Evolutionary conservation across 2,113 vertebrate species (phyloP), one percentile per base, ranked within the genome.

Genomic region (Astur gentilis): DNA sequence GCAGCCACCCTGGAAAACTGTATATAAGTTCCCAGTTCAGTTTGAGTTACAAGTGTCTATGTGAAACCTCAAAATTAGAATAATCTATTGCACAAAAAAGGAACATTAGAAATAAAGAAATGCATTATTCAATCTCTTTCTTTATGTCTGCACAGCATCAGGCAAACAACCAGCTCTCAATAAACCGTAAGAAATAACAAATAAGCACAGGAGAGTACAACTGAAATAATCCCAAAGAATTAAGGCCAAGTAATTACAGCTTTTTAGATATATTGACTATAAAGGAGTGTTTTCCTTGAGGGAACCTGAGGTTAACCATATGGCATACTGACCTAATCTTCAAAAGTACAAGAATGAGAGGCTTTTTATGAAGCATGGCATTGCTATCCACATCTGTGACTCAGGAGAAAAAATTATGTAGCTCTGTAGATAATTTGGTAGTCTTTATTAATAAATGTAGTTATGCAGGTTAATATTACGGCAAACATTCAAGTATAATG

Each of bases 281-380:
- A 84, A 90, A 93, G 58, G 67, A 95, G 40, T 78, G 55, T 86
- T 97, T 92, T 92, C 12, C 75, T 94, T 82, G 58, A 96, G 78
- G 92, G 62, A 95, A 91, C 62, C 88, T 96, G 94, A 89, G 89
- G 76, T 96, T 97, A 97, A 94, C 94, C 89, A 92, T 96, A 70
- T 73, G 87, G 91, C 85, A 94, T 44, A 85, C 54, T 95, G 97
- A 97, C 79, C 95, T 94, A 93, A 95, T 91, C 93, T 96, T 94
- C 40, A 90, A 78, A 96, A 62, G 52, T 58, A 38, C 32, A 89
- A 87, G 45, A 85, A 95, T 31, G 49, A 90, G 70, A 95, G 42
- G n/a, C 36, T 81, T 94, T 58, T 50, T 36, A 86, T 57, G 77
- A 94, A 86, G 38, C 55, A 83, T 26, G 55, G 73, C 54, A 78